Conservation (phyloP, 2,113 vertebrate genomes). For the Turnix velox region DNA sequence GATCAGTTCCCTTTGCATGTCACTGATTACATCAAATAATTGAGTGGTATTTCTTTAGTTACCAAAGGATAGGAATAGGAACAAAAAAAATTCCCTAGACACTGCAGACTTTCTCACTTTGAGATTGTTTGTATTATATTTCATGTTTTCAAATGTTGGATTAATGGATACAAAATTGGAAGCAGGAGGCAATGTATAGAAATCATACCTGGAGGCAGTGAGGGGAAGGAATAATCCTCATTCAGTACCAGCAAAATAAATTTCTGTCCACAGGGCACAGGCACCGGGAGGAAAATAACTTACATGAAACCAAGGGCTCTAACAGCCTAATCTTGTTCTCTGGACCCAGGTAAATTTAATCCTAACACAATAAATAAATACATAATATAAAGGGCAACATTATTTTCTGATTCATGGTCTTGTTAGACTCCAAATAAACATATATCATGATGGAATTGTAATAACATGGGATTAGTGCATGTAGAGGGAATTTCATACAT, state of each 20-base stretch:
- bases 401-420: constrained; percentile 54
- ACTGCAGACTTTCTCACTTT: background rate
- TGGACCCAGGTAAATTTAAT: constrained; percentile 42
- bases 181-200: constrained; percentile 4
- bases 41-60: background rate
- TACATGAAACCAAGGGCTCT: constrained; percentile 26
- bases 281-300: constrained; percentile 39
- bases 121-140: background rate
- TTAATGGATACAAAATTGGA: constrained; percentile 30
- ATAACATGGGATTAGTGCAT: background rate
- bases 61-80: background rate
- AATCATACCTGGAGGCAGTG: constrained; percentile 14
- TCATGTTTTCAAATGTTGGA: constrained; percentile 4
- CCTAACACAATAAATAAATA: constrained; percentile 57
- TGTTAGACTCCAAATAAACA: constrained; percentile 31
- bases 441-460: constrained; percentile 11
- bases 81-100: background rate
- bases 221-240: constrained; percentile 15
- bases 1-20: background rate
- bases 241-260: constrained; percentile 18
- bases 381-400: constrained; percentile 1
- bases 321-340: constrained; percentile 45
- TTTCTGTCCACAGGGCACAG: constrained; percentile 37
- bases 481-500: background rate
- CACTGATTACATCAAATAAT: background rate